Evolutionary conservation across 2,797 vertebrate genomes (phyloP).

Genomic region (Podarcis siculus): DNA sequence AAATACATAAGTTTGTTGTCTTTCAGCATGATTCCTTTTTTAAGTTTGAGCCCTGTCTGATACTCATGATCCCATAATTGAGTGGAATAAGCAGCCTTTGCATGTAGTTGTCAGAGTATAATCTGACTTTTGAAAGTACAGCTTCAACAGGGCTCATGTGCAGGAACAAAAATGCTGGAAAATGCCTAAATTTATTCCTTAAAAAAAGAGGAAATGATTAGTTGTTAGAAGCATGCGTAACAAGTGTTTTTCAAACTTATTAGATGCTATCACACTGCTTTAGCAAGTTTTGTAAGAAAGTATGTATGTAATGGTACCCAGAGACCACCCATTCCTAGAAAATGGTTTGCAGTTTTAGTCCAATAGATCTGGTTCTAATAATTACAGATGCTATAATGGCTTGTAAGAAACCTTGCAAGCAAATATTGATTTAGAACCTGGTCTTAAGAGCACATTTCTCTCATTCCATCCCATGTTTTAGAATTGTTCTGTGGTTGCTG

Average conservation of each 20-base stretch:
- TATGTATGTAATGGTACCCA: background rate
- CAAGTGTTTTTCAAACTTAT: background rate
- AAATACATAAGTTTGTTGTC: too few relatives aligned
- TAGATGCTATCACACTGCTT: background rate
- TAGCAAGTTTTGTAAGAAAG: background rate
- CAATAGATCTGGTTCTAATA: constrained; percentile 14
- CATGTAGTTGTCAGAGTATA: too few relatives aligned
- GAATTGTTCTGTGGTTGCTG: background rate
- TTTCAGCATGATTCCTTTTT: too few relatives aligned
- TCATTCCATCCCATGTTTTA: background rate
- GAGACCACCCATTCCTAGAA: constrained; percentile 18
- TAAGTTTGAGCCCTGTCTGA: too few relatives aligned
- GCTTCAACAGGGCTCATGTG: background rate
- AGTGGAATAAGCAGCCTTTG: background rate
- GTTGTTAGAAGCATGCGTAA: background rate
- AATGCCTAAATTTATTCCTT: background rate
- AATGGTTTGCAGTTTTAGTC: constrained; percentile 35
- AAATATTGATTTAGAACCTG: background rate
- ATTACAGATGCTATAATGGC: background rate
- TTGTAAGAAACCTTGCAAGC: background rate
- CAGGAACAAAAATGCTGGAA: background rate
- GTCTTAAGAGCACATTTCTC: background rate
- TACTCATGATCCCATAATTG: background rate
- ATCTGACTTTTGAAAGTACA: background rate
- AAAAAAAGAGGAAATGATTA: background rate